phyloP scores from a whole-genome alignment of 2,888 invertebrate species.

The Sarcophaga carnaria region DNA sequence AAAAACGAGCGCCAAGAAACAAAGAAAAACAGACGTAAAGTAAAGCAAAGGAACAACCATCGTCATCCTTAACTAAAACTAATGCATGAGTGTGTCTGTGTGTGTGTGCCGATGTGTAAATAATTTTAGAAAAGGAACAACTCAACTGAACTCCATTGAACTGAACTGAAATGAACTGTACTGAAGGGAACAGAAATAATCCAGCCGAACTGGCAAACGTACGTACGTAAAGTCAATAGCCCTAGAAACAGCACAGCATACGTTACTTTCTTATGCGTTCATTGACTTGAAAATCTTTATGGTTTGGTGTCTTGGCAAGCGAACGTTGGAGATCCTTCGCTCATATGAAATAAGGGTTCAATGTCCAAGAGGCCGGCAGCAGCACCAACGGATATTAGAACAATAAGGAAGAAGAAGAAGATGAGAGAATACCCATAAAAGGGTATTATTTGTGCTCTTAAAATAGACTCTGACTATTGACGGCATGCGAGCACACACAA shows the following conservation, averaged over 20 bases:
- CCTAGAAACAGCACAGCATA: constrained; percentile 43
- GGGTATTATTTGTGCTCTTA: background rate
- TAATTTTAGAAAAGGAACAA: constrained; percentile 29
- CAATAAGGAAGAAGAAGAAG: constrained; percentile 30
- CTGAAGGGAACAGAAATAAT: constrained; percentile 19
- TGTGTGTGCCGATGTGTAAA: background rate
- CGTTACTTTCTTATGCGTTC: constrained; percentile 59
- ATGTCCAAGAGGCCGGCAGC: constrained; percentile 19
- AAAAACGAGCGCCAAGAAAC: background rate
- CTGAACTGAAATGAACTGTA: background rate
- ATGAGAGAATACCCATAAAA: background rate
- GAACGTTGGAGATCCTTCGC: constrained; percentile 58
- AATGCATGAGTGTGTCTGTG: background rate
- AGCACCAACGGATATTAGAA: constrained; percentile 48
- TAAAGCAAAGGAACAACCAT: constrained; percentile 8
- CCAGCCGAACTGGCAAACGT: constrained; percentile 33
- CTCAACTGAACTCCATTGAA: background rate
- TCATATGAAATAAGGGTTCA: constrained; percentile 50
- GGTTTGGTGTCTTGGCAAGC: background rate
- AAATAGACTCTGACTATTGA: no score
- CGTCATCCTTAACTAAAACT: constrained; percentile 15
- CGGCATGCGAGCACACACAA: no score
- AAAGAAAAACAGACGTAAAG: background rate
- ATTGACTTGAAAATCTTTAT: constrained; percentile 46
- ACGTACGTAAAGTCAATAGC: constrained; percentile 58